Conservation (phyloP, 2,888 invertebrate genomes). For the Andrena bicolor region DNA sequence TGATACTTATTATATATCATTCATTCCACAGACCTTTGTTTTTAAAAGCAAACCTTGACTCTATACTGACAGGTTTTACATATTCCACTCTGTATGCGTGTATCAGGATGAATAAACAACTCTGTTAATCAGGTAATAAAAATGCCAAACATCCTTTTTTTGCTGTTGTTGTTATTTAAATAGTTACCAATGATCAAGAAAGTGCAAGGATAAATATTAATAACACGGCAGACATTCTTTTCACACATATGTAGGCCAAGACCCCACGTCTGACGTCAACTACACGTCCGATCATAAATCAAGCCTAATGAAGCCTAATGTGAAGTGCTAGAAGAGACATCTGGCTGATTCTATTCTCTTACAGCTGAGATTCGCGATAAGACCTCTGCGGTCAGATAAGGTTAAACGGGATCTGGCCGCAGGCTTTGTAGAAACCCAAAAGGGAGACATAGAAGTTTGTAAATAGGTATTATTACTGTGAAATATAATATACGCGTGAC, state of each 20-base stretch:
- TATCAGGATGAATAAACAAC: too few relatives aligned
- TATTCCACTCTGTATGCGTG: too few relatives aligned
- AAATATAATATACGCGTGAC: too few relatives aligned
- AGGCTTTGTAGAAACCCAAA: not conserved
- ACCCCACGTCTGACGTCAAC: not conserved
- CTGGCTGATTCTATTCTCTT: slow-evolving; percentile 23
- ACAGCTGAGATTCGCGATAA: slow-evolving; percentile 38
- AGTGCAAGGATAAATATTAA: slow-evolving; percentile 3
- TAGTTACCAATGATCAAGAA: not conserved
- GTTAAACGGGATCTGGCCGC: slow-evolving; percentile 19
- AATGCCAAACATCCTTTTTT: too few relatives aligned
- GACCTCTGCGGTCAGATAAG: slow-evolving; percentile 45
- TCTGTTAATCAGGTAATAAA: too few relatives aligned
- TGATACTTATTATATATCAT: too few relatives aligned
- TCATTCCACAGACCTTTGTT: too few relatives aligned
- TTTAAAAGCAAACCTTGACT: too few relatives aligned
- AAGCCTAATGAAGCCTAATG: slow-evolving; percentile 38
- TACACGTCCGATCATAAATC: slow-evolving; percentile 29
- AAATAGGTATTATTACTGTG: not conserved
- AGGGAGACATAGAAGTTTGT: not conserved
- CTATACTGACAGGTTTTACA: too few relatives aligned
- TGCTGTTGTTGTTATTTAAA: too few relatives aligned
- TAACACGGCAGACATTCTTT: not conserved
- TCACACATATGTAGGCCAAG: not conserved
- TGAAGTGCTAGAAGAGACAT: slow-evolving; percentile 9